phyloP scores from a whole-genome alignment of 2,888 invertebrate genomes.

The Cremastinae sp. region DNA sequence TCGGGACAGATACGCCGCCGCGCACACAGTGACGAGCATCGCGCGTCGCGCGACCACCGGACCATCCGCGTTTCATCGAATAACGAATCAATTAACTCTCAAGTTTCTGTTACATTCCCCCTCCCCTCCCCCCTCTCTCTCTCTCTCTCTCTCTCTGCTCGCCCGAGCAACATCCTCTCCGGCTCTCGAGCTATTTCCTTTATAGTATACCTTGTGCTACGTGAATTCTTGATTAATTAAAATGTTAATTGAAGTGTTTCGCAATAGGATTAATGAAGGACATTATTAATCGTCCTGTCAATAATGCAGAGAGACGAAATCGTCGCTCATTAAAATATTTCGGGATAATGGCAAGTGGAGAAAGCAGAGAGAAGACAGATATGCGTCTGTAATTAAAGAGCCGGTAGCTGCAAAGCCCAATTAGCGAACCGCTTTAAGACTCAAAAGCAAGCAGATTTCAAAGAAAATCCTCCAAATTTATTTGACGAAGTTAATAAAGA shows the following conservation, averaged over 20 bases:
- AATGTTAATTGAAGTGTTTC: slow-evolving; percentile 53
- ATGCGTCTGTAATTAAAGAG: slow-evolving; percentile 27
- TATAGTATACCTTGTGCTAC: slow-evolving; percentile 22
- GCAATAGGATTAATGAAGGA: slow-evolving; percentile 31
- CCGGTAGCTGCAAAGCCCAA: slow-evolving; percentile 26
- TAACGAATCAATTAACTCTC: slow-evolving; percentile 65
- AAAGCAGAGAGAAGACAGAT: not conserved
- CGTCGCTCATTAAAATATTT: slow-evolving; percentile 27
- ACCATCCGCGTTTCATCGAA: slow-evolving; percentile 57
- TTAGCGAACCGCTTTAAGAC: slow-evolving; percentile 13
- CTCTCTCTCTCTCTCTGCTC: not conserved
- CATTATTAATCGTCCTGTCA: slow-evolving; percentile 23
- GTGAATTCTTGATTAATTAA: slow-evolving; percentile 60
- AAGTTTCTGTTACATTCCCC: slow-evolving; percentile 45
- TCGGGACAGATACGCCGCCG: slow-evolving; percentile 28
- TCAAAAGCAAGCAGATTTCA: slow-evolving; percentile 4
- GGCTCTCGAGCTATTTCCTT: slow-evolving; percentile 30
- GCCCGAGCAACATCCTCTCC: slow-evolving; percentile 45
- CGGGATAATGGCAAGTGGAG: not conserved
- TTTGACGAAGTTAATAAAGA: not conserved
- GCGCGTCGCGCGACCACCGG: no score
- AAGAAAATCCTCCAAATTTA: slow-evolving; percentile 24
- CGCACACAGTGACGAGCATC: slow-evolving; percentile 19
- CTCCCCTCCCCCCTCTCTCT: not conserved
- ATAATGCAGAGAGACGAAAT: slow-evolving; percentile 17